Evolutionary conservation across 2,797 vertebrate species (phyloP).

Genomic region (Fistularia commersonii): DNA sequence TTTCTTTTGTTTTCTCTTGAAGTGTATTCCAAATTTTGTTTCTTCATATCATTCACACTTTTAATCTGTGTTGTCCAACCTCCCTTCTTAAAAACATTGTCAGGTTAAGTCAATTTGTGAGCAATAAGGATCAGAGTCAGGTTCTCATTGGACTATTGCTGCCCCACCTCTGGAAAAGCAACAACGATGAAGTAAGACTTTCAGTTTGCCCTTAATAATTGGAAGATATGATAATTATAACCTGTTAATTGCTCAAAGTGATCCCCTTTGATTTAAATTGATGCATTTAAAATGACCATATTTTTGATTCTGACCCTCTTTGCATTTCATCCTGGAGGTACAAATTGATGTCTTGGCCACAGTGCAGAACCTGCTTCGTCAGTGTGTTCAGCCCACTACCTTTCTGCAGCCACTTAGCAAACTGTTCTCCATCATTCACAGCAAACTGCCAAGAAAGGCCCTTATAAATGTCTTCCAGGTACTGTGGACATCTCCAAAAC

Average conservation of each 20-base stretch:
- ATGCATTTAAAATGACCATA: neutral
- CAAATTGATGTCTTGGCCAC: conserved; percentile 91
- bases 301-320: neutral
- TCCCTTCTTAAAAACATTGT: neutral
- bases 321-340: conserved; percentile 77
- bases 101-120: conserved; percentile 91
- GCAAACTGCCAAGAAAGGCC: conserved; percentile 85
- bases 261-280: neutral
- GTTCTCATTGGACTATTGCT: conserved; percentile 87
- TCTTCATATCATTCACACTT: neutral
- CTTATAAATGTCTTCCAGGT: conserved; percentile 91
- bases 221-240: neutral
- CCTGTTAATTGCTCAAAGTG: neutral
- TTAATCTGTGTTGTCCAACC: neutral
- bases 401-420: conserved; percentile 88
- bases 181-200: conserved; percentile 77
- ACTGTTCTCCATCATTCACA: conserved; percentile 86
- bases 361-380: conserved; percentile 87
- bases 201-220: too few relatives aligned
- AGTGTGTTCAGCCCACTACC: conserved; percentile 73
- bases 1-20: neutral
- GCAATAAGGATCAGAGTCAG: conserved; percentile 88
- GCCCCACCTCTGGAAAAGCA: conserved; percentile 85
- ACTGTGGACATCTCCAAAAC: conserved; percentile 1
- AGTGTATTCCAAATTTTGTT: too few relatives aligned